Evolutionary conservation across 2,797 vertebrate genomes (phyloP).

Genomic region (Ara ararauna): DNA sequence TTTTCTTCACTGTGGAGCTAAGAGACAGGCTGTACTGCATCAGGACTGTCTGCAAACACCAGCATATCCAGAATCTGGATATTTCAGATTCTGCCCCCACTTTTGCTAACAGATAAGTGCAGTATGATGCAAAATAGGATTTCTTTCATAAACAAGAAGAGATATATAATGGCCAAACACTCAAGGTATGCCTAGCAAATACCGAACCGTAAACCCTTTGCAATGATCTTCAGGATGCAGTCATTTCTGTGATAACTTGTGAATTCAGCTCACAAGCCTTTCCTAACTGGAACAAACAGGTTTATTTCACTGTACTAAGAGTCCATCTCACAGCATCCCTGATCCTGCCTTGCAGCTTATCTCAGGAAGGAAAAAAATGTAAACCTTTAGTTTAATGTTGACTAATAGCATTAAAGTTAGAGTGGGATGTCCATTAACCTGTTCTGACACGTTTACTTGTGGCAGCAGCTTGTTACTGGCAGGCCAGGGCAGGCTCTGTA

Average conservation of each 20-base stretch:
- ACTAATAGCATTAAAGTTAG: not conserved
- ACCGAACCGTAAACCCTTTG: not conserved
- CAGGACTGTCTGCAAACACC: constrained; percentile 11
- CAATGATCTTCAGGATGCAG: not conserved
- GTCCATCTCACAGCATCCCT: not conserved
- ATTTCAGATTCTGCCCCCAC: not conserved
- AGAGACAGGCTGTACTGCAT: not conserved
- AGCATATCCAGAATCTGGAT: not conserved
- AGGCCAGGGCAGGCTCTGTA: not conserved
- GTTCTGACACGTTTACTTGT: not conserved
- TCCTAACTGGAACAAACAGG: not conserved
- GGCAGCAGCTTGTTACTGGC: not conserved
- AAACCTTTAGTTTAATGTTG: constrained; percentile 13
- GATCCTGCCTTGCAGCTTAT: constrained; percentile 4
- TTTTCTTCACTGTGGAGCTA: constrained; percentile 14
- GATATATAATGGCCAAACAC: constrained; percentile 17
- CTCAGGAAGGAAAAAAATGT: not conserved
- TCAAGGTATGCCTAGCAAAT: constrained; percentile 21
- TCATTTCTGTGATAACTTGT: not conserved
- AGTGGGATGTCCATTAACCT: not conserved
- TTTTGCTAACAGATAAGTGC: constrained; percentile 36
- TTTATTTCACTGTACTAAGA: not conserved
- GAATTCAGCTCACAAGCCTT: not conserved
- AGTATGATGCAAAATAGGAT: constrained; percentile 17
- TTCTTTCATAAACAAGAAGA: constrained; percentile 22